A percentile compares a stretch with the other conserved stretches of the same genome.
These are phyloP conservation scores for Rhinoptilus africanus DNA, from an alignment of 2,113 vertebrate genomes.

Conservation along the genomic window DNA sequence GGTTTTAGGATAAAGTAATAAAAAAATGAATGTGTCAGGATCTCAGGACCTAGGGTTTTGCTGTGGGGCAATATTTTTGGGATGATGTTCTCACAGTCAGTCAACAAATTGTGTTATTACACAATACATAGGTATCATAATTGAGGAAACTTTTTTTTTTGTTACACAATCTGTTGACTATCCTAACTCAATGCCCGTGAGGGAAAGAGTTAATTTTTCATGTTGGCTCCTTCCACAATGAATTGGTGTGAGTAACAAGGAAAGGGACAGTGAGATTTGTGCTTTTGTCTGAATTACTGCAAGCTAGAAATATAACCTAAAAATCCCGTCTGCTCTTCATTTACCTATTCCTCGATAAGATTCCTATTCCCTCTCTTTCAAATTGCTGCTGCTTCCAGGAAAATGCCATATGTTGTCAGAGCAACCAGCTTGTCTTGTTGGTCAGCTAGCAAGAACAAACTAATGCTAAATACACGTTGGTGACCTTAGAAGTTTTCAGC, in stretches of 20 bases:
- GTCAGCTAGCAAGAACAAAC: not conserved
- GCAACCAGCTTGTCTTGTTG: not conserved
- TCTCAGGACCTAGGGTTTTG: not conserved
- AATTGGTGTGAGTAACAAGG: not conserved
- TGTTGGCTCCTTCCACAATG: not conserved
- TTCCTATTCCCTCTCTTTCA: not conserved
- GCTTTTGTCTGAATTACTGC: not conserved
- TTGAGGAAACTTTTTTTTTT: not conserved
- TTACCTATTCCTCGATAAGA: not conserved
- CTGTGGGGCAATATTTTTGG: slow-evolving; percentile 5
- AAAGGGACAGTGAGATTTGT: not conserved
- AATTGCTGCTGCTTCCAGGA: not conserved
- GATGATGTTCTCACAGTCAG: not conserved
- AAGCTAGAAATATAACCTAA: not conserved
- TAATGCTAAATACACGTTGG: not conserved
- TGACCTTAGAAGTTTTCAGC: not conserved
- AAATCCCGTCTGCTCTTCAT: not conserved
- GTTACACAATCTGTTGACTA: slow-evolving; percentile 24
- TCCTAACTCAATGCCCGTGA: not conserved
- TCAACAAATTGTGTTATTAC: slow-evolving; percentile 23
- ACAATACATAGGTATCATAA: not conserved
- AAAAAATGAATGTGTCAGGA: not conserved
- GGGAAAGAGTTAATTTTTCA: not conserved
- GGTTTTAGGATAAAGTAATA: not conserved
- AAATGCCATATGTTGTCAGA: fast-evolving